Evolutionary conservation across 2,888 invertebrate genomes (phyloP).

Genomic region (Tridacna gigas): DNA sequence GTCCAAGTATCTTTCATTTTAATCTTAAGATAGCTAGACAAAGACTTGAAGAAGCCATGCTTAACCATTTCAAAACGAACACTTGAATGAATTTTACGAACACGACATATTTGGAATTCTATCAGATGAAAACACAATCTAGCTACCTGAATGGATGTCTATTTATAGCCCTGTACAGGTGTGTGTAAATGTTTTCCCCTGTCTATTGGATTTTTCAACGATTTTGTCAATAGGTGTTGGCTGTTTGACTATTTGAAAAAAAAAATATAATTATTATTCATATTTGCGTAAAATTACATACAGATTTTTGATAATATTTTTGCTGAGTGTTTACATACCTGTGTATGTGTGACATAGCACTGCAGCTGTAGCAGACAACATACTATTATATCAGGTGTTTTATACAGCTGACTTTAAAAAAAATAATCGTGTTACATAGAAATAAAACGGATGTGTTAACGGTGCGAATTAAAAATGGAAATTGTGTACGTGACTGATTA

Average conservation of each 20-base stretch:
- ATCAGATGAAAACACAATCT: conserved; percentile 35
- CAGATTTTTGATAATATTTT: neutral
- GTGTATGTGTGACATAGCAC: neutral
- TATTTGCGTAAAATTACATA: neutral
- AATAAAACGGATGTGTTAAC: no score
- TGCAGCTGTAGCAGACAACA: neutral
- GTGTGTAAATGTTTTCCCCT: conserved; percentile 8
- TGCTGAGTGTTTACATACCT: neutral
- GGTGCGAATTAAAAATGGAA: no score
- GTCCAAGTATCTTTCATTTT: neutral
- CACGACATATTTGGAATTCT: conserved; percentile 47
- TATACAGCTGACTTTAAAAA: no score
- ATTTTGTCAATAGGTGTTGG: conserved; percentile 10
- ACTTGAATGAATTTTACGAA: conserved; percentile 40
- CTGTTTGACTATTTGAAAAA: neutral
- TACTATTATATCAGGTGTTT: no score
- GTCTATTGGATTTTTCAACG: conserved; percentile 12
- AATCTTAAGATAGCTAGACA: neutral
- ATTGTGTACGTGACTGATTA: no score
- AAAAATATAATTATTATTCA: neutral
- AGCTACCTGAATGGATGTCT: conserved; percentile 33
- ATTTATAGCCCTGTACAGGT: conserved; percentile 31
- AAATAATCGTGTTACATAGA: no score
- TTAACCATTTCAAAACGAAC: conserved; percentile 8
- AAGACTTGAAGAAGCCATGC: conserved; percentile 2